Evolutionary conservation across 2,113 vertebrate species (phyloP).

Genomic region (Osmerus mordax): DNA sequence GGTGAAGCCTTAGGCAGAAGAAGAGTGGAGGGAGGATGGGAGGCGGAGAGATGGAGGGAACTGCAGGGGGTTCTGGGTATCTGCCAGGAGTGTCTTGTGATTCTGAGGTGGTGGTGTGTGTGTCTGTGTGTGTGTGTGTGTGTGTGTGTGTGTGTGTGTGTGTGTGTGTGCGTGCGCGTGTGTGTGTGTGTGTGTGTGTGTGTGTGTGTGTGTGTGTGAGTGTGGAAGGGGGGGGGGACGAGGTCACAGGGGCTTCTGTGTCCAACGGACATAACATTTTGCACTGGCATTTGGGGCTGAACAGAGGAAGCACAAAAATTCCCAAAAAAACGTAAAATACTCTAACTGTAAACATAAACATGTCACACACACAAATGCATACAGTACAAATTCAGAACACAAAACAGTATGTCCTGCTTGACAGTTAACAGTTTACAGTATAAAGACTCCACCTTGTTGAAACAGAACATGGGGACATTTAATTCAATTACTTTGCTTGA

Average conservation of each 20-base stretch:
- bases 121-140: constrained; percentile 4
- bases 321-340: not conserved
- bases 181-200: too few relatives aligned
- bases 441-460: too few relatives aligned
- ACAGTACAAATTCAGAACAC: too few relatives aligned
- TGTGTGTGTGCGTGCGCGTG: too few relatives aligned
- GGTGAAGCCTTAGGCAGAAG: not conserved
- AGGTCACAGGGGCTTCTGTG: constrained; percentile 16
- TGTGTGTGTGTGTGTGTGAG: too few relatives aligned
- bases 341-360: not conserved
- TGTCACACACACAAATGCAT: not conserved
- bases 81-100: constrained; percentile 22
- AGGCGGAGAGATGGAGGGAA: not conserved
- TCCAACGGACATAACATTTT: constrained; percentile 30
- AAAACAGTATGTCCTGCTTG: too few relatives aligned
- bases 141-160: too few relatives aligned
- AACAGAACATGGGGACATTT: too few relatives aligned
- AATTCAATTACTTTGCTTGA: too few relatives aligned
- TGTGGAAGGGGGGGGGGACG: not conserved
- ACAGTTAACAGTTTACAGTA: too few relatives aligned
- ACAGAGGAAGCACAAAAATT: not conserved
- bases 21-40: not conserved
- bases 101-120: constrained; percentile 10
- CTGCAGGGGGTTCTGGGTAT: constrained; percentile 2
- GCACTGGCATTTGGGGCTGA: constrained; percentile 19